Evolutionary conservation across 2,113 vertebrate genomes (phyloP).

Genomic region (Sisor rabdophorus): DNA sequence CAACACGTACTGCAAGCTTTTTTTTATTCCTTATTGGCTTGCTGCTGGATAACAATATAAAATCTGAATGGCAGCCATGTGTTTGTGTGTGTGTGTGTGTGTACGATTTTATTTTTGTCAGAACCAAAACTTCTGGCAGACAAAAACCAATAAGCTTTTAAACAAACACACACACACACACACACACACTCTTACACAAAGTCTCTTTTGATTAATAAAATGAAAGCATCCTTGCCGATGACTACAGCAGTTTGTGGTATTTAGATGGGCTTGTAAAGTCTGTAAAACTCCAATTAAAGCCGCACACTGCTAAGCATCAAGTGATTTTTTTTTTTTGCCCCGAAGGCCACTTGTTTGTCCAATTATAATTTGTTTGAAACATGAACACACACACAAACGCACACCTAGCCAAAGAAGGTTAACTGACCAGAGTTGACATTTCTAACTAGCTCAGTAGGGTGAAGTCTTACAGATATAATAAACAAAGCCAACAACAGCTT

Average conservation of each 20-base stretch:
- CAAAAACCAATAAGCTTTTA: constrained; percentile 26
- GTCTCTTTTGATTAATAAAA: constrained; percentile 70
- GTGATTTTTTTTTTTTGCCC: constrained; percentile 63
- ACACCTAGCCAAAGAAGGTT: neutral
- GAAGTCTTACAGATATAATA: constrained; percentile 59
- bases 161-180: no score
- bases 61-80: neutral
- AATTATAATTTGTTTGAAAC: constrained; percentile 65
- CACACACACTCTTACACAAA: no score
- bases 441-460: constrained; percentile 59
- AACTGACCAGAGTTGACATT: constrained; percentile 35
- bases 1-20: neutral
- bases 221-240: constrained; percentile 67
- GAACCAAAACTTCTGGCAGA: constrained; percentile 13
- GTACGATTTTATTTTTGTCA: constrained; percentile 11
- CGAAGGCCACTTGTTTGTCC: constrained; percentile 64
- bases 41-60: neutral
- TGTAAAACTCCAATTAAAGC: constrained; percentile 69
- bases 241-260: constrained; percentile 62
- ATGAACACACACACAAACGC: constrained; percentile 50
- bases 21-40: neutral
- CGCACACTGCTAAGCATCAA: constrained; percentile 64
- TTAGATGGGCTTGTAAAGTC: constrained; percentile 64
- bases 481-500: constrained; percentile 59
- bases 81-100: neutral